A percentile compares a stretch with the other conserved stretches of the same genome.
phyloP scores from a whole-genome alignment of 1,140 invertebrate species.

The Paraescarpia echinospica region DNA sequence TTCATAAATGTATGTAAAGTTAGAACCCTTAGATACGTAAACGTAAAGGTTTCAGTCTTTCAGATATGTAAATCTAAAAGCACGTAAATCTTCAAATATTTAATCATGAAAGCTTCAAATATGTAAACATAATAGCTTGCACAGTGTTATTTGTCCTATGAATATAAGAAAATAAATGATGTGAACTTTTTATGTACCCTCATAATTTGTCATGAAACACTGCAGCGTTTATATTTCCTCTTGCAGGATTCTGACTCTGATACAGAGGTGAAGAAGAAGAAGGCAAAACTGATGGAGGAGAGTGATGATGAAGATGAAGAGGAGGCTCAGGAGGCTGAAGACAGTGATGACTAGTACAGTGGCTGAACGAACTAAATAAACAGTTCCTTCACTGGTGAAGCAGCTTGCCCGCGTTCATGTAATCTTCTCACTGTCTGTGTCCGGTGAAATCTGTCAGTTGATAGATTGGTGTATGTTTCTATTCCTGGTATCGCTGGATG shows the following conservation, averaged over 20 bases:
- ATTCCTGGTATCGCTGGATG: no score
- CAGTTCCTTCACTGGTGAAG: background rate
- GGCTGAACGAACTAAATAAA: background rate
- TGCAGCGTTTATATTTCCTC: slow-evolving; percentile 26
- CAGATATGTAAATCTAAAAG: no score
- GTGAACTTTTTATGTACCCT: background rate
- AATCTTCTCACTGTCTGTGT: no score
- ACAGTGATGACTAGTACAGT: slow-evolving; percentile 18
- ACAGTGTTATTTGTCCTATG: background rate
- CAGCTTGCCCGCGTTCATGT: background rate
- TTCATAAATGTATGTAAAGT: no score
- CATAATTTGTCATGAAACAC: background rate
- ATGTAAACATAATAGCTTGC: no score
- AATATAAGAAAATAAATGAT: background rate
- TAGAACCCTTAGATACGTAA: no score
- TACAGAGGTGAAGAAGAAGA: slow-evolving; percentile 57
- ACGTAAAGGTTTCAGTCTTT: no score
- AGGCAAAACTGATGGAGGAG: slow-evolving; percentile 51
- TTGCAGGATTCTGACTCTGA: slow-evolving; percentile 51
- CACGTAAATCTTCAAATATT: no score
- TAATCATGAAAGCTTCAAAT: no score
- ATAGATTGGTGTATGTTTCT: no score
- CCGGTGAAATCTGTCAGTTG: no score
- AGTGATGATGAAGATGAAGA: slow-evolving; percentile 50
- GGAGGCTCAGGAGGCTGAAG: slow-evolving; percentile 20